phyloP scores from a whole-genome alignment of 2,888 invertebrate genomes.

The Oscheius sp. region DNA sequence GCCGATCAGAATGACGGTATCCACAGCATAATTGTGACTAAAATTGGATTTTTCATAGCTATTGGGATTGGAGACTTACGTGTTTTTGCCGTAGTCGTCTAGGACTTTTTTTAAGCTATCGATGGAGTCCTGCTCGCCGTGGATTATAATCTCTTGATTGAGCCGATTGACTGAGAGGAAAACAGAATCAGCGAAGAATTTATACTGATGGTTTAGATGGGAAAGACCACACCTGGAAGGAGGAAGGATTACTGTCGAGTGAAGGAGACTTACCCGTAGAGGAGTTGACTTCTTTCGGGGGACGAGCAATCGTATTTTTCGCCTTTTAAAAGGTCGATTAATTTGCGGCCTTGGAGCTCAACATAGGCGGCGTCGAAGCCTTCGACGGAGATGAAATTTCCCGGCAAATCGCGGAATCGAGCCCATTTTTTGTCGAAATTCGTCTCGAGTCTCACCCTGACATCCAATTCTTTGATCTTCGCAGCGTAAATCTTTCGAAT shows the following conservation, averaged over 20 bases:
- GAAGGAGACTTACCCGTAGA: constrained; percentile 9
- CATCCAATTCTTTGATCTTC: neutral
- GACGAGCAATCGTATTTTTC: neutral
- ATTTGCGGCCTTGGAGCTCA: neutral
- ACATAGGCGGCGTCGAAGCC: neutral
- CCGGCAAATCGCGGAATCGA: neutral
- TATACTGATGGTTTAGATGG: neutral
- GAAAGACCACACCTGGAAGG: constrained; percentile 9
- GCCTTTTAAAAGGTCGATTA: neutral
- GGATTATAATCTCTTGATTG: constrained; percentile 1
- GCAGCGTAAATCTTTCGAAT: neutral
- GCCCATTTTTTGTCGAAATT: too few species aligned
- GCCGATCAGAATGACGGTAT: constrained; percentile 2
- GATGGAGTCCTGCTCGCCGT: neutral
- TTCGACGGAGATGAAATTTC: neutral
- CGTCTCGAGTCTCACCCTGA: neutral
- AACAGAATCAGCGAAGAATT: neutral
- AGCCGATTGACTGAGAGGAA: constrained; percentile 7
- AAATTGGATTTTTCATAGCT: too few species aligned
- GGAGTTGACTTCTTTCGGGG: neutral
- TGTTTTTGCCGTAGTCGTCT: neutral
- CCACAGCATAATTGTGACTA: neutral
- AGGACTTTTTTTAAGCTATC: neutral
- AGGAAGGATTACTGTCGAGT: neutral
- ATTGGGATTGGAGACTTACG: too few species aligned